phyloP scores from a whole-genome alignment of 2,113 vertebrate species.

The Peromyscus californicus region DNA sequence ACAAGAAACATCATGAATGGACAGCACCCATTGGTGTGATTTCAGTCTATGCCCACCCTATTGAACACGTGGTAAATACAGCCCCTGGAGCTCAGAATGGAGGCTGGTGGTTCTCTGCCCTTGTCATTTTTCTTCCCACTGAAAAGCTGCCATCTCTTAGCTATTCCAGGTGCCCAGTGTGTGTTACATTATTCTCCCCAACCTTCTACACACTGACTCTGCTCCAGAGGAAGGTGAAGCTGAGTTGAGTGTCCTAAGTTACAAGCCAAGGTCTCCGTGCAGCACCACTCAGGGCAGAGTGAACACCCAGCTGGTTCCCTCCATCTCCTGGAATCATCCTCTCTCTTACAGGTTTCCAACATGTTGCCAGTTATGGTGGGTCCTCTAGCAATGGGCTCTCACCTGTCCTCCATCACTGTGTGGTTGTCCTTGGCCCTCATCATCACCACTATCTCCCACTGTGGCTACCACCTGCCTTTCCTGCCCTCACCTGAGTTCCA shows the following conservation, averaged over 20 bases:
- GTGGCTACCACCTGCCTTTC: slow-evolving; percentile 96
- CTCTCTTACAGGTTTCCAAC: slow-evolving; percentile 92
- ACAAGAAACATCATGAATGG: slow-evolving; percentile 98
- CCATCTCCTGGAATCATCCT: neutral
- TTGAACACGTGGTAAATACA: slow-evolving; percentile 93
- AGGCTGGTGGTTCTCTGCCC: neutral
- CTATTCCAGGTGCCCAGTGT: neutral
- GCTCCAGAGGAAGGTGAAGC: neutral
- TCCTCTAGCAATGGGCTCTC: slow-evolving; percentile 92
- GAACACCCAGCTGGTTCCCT: neutral
- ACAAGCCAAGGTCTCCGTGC: neutral
- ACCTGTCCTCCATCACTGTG: slow-evolving; percentile 88
- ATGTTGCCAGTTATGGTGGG: slow-evolving; percentile 91
- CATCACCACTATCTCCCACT: slow-evolving; percentile 93
- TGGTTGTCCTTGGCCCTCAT: slow-evolving; percentile 93
- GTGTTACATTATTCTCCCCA: neutral
- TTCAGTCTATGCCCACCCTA: slow-evolving; percentile 93
- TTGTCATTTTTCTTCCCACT: neutral
- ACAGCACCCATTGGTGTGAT: slow-evolving; percentile 94
- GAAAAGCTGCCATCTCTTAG: neutral
- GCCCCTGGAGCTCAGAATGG: too few relatives aligned
- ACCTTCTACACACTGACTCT: neutral
- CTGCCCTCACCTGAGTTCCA: slow-evolving; percentile 97
- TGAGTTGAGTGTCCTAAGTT: neutral
- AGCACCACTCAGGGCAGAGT: neutral